Conservation (phyloP, 1,140 invertebrate genomes). For the Rhopalosiphum padi region DNA sequence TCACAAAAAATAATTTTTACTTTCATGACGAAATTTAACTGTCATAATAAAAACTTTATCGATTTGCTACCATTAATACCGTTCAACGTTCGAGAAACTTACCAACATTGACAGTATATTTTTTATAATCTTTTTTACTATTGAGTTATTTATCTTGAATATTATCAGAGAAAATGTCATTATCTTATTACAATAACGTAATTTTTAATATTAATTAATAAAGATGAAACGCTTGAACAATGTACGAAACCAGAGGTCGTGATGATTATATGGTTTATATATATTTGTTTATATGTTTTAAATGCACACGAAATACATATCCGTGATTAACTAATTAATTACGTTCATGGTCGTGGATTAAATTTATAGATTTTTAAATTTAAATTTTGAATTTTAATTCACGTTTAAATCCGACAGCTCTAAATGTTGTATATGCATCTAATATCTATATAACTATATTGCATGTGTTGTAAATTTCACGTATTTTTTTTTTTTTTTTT, state of each 20-base stretch:
- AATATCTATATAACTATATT: neutral
- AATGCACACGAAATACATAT: too few relatives aligned
- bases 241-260: neutral
- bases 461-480: neutral
- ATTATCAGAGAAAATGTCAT: neutral
- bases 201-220: neutral
- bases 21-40: neutral
- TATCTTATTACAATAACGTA: neutral
- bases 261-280: neutral
- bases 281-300: too few relatives aligned
- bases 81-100: too few relatives aligned
- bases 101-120: neutral
- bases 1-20: neutral
- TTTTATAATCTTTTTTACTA: neutral
- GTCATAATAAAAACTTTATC: neutral
- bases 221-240: neutral
- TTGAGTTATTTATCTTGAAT: neutral
- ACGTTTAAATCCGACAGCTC: too few relatives aligned
- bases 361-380: too few relatives aligned
- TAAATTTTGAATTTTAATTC: too few relatives aligned
- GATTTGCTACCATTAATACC: too few relatives aligned
- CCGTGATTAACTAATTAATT: too few relatives aligned
- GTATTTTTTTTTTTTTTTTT: too few relatives aligned
- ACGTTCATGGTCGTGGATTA: too few relatives aligned
- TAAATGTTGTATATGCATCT: too few relatives aligned